Evolutionary conservation across 2,888 invertebrate genomes (phyloP).

Genomic region (Harpalus rufipes): DNA sequence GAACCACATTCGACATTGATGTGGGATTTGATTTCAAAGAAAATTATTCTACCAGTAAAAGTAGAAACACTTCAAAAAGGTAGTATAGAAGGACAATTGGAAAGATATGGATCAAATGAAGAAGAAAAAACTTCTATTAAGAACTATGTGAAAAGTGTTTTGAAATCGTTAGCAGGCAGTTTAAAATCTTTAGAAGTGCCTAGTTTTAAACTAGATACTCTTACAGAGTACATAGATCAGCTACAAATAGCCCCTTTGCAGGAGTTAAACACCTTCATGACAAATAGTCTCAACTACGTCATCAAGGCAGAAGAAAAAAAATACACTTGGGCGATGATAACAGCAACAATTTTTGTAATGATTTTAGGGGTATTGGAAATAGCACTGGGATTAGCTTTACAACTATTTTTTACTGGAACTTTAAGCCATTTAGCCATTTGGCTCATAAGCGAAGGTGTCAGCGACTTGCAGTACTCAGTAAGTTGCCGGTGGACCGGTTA

Average conservation of each 20-base stretch:
- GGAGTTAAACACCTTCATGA: conserved; percentile 69
- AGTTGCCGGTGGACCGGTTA: conserved; percentile 67
- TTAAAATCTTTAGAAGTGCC: conserved; percentile 64
- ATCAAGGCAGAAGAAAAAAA: conserved; percentile 69
- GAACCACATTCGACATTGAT: conserved; percentile 67
- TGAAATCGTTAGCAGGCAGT: conserved; percentile 59
- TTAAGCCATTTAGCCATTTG: conserved; percentile 68
- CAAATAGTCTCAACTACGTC: conserved; percentile 70
- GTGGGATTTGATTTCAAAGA: conserved; percentile 66
- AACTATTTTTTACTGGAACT: conserved; percentile 67
- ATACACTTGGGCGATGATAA: conserved; percentile 69
- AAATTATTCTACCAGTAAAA: conserved; percentile 62
- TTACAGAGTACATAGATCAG: conserved; percentile 60
- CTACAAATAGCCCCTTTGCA: conserved; percentile 65
- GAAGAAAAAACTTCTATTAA: conserved; percentile 23
- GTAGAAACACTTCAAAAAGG: conserved; percentile 21
- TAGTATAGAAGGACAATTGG: conserved; percentile 29
- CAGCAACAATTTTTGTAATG: conserved; percentile 66
- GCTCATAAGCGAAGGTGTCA: conserved; percentile 70
- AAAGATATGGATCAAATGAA: conserved; percentile 21
- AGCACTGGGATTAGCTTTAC: conserved; percentile 68
- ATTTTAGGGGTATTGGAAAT: conserved; percentile 70
- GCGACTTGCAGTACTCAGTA: conserved; percentile 70
- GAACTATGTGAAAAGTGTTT: conserved; percentile 56
- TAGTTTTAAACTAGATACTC: conserved; percentile 61